These are phyloP conservation scores for Montipora capitata DNA, from an alignment of 92 coral and sea anemone species.

Conservation along the genomic window DNA sequence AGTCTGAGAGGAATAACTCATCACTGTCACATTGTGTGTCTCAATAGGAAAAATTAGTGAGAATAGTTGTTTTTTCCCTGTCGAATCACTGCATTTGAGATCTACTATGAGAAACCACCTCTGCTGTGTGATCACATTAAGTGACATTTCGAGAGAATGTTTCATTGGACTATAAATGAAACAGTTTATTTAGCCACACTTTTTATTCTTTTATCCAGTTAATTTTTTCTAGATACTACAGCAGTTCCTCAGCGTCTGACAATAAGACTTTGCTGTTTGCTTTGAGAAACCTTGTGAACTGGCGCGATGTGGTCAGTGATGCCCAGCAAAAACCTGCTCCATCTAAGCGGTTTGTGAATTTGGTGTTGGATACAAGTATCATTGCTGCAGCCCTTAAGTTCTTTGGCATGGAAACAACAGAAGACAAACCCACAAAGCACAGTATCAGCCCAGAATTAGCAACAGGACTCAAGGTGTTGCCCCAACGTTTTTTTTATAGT, in stretches of 20 bases:
- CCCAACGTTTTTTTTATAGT: conserved; percentile 21
- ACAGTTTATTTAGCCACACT: no score
- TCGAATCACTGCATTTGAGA: no score
- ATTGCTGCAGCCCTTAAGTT: conserved; percentile 61
- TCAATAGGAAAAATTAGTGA: no score
- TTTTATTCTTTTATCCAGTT: conserved; percentile 70
- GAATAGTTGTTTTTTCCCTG: no score
- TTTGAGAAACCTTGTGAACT: conserved; percentile 63
- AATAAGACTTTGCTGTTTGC: conserved; percentile 56
- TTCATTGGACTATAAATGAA: no score
- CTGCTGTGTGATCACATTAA: no score
- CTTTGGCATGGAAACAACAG: conserved; percentile 68
- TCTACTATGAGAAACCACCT: no score
- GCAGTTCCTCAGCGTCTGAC: conserved; percentile 58
- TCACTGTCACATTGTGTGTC: no score
- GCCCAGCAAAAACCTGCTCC: conserved; percentile 62
- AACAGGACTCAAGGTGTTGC: conserved; percentile 20
- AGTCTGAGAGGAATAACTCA: no score
- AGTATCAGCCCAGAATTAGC: background rate
- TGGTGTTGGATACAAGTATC: conserved; percentile 67
- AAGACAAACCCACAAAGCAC: conserved; percentile 37
- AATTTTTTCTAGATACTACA: conserved; percentile 66
- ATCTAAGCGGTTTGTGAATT: conserved; percentile 59
- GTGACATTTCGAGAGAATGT: no score
- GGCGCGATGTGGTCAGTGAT: conserved; percentile 73